Evolutionary conservation across 2,113 vertebrate species (phyloP), one percentile per base, ranked within the genome.

Genomic region (Talpa occidentalis): DNA sequence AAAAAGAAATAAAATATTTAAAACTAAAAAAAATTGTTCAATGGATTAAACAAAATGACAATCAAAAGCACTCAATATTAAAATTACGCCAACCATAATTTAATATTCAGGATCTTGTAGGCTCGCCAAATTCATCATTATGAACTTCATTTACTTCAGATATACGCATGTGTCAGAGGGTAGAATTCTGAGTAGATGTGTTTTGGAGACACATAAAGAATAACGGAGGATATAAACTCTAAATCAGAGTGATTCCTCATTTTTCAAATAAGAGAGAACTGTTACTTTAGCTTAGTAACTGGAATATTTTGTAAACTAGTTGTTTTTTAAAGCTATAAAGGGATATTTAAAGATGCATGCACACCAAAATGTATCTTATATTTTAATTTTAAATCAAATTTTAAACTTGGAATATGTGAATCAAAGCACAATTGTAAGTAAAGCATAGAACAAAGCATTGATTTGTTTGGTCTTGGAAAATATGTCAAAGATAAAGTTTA

Each of bases 321-420:
- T 69, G 16, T 8, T 79, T 94, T 93, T 92, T 49, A 90, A 92
- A 79, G 37, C 64, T 73, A 44, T 73, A 64, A 73, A 74, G 60
- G 12, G 62, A 70, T 85, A 67, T 78, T 54, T 89, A 88, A 93
- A 56, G 40, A 59, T 42, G 42, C 9, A 6, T 37, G 6, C 14
- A 30, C 59, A 37, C 40, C 26, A 86, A 82, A 30, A 64, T 30
- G 9, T 15, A 62, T 62, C 12, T 60, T 92, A 17, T 42, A 87
- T 62, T 32, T 54, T 44, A 69, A 17, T 52, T 94, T 93, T 94
- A 44, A 72, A 93, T 60, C 3, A 44, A 52, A 67, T 85, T 60
- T 82, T 6, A 66, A 42, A 90, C 10, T 74, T 87, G 17, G 83
- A 77, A 81, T 81, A 30, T 52, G 52, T 62, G 52, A 87, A 26